These are phyloP conservation scores for Odobenus rosmarus DNA, from an alignment of 2,113 vertebrate species.

Conservation along the genomic window DNA sequence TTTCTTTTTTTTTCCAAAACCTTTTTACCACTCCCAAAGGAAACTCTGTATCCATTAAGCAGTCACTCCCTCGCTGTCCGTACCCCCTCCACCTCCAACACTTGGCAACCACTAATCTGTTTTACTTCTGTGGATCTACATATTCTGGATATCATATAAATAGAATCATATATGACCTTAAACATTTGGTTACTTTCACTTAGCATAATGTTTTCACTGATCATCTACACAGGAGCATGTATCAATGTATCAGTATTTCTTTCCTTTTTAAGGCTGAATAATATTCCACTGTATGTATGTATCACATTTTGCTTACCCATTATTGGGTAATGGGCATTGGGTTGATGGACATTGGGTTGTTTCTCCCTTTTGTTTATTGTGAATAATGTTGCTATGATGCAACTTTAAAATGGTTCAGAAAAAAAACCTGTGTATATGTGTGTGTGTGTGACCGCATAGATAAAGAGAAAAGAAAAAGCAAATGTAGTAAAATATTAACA, in stretches of 20 bases:
- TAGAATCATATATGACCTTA: background rate
- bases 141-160: background rate
- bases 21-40: background rate
- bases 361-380: background rate
- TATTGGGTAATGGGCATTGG: background rate
- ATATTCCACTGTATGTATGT: background rate
- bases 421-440: background rate
- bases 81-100: background rate
- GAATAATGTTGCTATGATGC: background rate
- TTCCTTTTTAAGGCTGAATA: background rate
- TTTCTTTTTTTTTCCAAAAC: background rate
- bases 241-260: background rate
- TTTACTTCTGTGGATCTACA: background rate
- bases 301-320: background rate
- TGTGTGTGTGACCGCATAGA: background rate
- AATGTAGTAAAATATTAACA: slow-evolving; percentile 8
- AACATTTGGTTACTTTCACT: background rate
- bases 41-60: background rate
- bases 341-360: background rate
- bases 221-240: background rate
- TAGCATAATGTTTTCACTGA: background rate
- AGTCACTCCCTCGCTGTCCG: background rate
- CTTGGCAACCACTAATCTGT: background rate
- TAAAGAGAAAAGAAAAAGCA: background rate
- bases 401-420: background rate